Evolutionary conservation across 1,140 invertebrate species (phyloP).

Genomic region (Carposina sasakii): DNA sequence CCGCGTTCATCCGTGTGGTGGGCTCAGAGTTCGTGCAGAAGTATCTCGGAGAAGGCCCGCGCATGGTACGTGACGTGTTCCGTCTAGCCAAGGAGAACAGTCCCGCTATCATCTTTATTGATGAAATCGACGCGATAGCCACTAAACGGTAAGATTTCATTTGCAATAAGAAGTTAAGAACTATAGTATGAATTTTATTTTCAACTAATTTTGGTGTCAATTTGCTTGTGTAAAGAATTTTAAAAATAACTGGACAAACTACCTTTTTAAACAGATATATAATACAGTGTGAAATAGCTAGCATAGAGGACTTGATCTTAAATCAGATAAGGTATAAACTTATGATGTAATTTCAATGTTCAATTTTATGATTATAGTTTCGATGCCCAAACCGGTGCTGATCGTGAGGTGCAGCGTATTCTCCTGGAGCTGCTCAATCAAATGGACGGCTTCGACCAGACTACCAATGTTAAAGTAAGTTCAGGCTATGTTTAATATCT

Average conservation of each 20-base stretch:
- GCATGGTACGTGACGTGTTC: constrained; percentile 99
- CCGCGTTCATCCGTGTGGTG: constrained; percentile 98
- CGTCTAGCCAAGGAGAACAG: constrained; percentile 99
- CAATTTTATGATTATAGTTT: constrained; percentile 75
- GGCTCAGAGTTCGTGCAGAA: constrained; percentile 99
- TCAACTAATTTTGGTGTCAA: no score
- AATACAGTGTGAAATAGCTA: no score
- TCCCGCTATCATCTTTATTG: constrained; percentile 99
- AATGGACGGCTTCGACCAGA: constrained; percentile 99
- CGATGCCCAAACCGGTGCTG: constrained; percentile 99
- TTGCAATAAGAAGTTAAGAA: no score
- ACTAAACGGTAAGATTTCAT: constrained; percentile 82
- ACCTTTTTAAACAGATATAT: no score
- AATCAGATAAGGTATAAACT: no score
- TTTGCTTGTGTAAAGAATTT: no score
- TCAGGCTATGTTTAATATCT: no score
- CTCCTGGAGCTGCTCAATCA: constrained; percentile 98
- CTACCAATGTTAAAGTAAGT: constrained; percentile 96
- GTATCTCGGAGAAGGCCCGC: constrained; percentile 98
- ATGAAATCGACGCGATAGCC: constrained; percentile 99
- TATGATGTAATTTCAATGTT: no score
- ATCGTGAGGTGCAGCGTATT: constrained; percentile 99
- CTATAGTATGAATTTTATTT: no score
- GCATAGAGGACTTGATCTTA: no score
- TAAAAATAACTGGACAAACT: no score